These are phyloP conservation scores for Erpetoichthys calabaricus DNA, from an alignment of 2,797 vertebrate genomes.

Conservation along the genomic window DNA sequence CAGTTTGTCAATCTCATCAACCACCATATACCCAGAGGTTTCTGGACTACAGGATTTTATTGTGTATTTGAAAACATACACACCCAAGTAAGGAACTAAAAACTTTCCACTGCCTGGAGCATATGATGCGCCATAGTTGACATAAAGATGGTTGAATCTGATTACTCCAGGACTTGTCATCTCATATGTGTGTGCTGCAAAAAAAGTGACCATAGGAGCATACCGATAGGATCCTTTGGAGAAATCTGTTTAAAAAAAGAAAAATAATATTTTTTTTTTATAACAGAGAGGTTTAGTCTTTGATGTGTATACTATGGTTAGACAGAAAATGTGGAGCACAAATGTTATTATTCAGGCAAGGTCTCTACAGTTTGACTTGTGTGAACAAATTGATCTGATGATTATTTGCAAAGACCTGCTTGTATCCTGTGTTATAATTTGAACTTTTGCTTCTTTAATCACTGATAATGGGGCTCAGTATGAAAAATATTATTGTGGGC, in stretches of 20 bases:
- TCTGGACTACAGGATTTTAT: constrained; percentile 47
- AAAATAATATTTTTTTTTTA: constrained; percentile 10
- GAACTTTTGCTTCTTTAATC: no score
- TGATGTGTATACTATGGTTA: no score
- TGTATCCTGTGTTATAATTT: no score
- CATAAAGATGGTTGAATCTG: constrained; percentile 54
- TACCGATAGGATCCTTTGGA: constrained; percentile 62
- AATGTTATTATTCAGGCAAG: no score
- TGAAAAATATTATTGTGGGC: no score
- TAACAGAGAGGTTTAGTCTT: neutral
- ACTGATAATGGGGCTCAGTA: no score
- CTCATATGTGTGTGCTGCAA: constrained; percentile 48
- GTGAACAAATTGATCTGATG: no score
- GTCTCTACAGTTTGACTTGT: no score
- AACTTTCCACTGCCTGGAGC: constrained; percentile 53
- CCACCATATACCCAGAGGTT: constrained; percentile 51
- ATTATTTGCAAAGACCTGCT: no score
- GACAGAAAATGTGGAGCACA: no score
- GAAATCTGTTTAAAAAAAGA: constrained; percentile 42
- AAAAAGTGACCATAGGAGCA: constrained; percentile 61
- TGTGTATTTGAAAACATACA: constrained; percentile 58
- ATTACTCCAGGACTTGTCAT: constrained; percentile 55
- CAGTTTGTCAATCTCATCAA: constrained; percentile 55
- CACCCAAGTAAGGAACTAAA: constrained; percentile 50
- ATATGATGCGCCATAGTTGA: constrained; percentile 56